These are phyloP conservation scores for Erinaceus europaeus DNA, from an alignment of 2,113 vertebrate genomes.

Conservation along the genomic window DNA sequence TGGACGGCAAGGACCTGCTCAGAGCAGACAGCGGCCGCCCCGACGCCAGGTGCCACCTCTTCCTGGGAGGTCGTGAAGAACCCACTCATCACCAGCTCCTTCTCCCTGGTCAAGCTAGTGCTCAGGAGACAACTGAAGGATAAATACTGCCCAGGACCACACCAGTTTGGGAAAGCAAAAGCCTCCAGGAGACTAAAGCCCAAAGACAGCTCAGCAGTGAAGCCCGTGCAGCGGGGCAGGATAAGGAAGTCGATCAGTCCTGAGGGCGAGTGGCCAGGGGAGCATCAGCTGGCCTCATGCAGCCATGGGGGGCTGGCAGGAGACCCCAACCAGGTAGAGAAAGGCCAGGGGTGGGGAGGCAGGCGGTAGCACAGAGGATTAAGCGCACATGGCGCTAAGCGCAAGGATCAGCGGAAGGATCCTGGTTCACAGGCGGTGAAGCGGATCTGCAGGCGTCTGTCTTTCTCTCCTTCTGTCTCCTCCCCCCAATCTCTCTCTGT, in stretches of 20 bases:
- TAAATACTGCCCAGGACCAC: background rate
- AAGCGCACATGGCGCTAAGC: no score
- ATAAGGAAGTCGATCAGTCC: background rate
- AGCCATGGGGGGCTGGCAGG: background rate
- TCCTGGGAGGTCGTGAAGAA: slow-evolving; percentile 58
- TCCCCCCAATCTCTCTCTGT: no score
- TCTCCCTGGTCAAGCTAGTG: slow-evolving; percentile 62
- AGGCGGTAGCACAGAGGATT: no score
- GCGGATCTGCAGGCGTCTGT: no score
- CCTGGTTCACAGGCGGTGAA: no score
- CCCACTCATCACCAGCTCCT: background rate
- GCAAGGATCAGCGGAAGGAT: no score
- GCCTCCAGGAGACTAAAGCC: background rate
- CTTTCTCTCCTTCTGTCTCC: no score
- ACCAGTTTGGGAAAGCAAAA: slow-evolving; percentile 26
- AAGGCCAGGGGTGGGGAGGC: background rate
- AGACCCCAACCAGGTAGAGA: slow-evolving; percentile 7
- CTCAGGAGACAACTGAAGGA: slow-evolving; percentile 36
- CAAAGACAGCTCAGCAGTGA: background rate
- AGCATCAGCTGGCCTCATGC: background rate
- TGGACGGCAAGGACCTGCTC: background rate
- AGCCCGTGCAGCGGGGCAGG: background rate
- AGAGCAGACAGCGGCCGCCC: background rate
- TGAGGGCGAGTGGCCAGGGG: background rate
- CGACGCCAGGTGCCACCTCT: background rate